These are phyloP conservation scores for Clarias magur DNA, from an alignment of 2,113 vertebrate species.

Conservation along the genomic window DNA sequence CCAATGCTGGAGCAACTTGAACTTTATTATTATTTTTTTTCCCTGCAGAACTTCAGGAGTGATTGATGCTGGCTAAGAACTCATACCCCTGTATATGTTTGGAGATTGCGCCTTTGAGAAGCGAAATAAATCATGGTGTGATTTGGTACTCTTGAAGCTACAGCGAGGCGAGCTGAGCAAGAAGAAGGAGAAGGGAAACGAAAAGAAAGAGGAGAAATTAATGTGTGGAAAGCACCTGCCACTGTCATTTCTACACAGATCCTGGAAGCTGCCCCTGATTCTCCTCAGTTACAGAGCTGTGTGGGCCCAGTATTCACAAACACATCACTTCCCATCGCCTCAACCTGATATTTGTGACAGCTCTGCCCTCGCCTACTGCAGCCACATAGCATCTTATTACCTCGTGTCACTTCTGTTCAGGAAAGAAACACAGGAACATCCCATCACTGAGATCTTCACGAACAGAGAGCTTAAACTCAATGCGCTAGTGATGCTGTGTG, in stretches of 20 bases:
- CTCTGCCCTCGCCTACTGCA: constrained; percentile 31
- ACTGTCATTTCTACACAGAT: constrained; percentile 48
- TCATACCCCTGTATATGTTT: constrained; percentile 40
- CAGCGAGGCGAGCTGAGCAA: constrained; percentile 8
- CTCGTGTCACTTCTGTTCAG: constrained; percentile 19
- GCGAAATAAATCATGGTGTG: constrained; percentile 52
- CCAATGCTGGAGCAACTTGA: constrained; percentile 10
- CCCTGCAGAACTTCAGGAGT: constrained; percentile 24
- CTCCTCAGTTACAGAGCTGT: constrained; percentile 42
- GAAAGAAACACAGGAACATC: constrained; percentile 27
- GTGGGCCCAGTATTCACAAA: constrained; percentile 46
- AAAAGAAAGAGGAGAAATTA: not conserved
- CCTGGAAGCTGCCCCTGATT: constrained; percentile 41
- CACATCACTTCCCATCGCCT: constrained; percentile 45
- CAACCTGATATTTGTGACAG: constrained; percentile 40
- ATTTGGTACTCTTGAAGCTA: constrained; percentile 38
- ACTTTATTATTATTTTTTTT: not conserved
- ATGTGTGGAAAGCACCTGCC: constrained; percentile 35
- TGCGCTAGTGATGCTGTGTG: constrained; percentile 24
- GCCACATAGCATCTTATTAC: constrained; percentile 46
- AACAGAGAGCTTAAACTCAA: constrained; percentile 19
- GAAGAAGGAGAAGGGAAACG: constrained; percentile 3
- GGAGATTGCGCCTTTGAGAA: constrained; percentile 45
- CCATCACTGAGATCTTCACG: constrained; percentile 12
- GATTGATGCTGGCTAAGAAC: constrained; percentile 39